Evolutionary conservation across 2,113 vertebrate genomes (phyloP).

Genomic region (Cephalopterus ornatus): DNA sequence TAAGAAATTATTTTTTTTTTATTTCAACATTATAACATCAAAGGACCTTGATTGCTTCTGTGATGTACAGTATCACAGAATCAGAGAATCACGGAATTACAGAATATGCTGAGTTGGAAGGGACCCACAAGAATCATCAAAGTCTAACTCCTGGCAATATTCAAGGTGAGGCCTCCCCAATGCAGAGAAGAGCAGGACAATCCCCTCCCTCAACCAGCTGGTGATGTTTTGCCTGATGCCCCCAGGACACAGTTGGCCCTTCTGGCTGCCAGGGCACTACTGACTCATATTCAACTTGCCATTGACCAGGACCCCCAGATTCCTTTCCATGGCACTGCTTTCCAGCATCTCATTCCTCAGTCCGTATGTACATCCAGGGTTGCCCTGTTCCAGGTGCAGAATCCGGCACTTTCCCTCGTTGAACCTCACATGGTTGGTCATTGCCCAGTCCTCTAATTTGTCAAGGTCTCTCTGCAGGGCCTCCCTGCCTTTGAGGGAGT

Average conservation of each 20-base stretch:
- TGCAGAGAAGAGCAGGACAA: not conserved
- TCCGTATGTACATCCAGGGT: not conserved
- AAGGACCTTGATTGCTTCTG: not conserved
- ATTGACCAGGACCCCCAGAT: not conserved
- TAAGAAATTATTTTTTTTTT: not conserved
- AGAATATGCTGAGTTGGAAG: not conserved
- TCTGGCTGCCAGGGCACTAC: not conserved
- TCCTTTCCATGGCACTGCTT: not conserved
- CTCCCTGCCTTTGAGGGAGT: not conserved
- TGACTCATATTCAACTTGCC: not conserved
- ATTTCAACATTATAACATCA: not conserved
- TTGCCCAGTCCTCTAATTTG: not conserved
- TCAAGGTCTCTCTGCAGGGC: not conserved
- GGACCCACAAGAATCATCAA: not conserved
- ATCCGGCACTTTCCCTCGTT: not conserved
- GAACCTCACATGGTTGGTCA: not conserved
- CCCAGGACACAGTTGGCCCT: not conserved
- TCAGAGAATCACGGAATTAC: not conserved
- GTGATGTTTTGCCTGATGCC: not conserved
- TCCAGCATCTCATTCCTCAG: not conserved
- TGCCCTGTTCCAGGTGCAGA: not conserved
- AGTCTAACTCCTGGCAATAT: not conserved
- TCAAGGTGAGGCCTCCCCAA: not conserved
- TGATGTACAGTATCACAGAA: not conserved
- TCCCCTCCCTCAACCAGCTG: not conserved